Base-by-base conservation (phyloP, 2,888 invertebrate genomes). In the Oasisia sp. region DNA sequence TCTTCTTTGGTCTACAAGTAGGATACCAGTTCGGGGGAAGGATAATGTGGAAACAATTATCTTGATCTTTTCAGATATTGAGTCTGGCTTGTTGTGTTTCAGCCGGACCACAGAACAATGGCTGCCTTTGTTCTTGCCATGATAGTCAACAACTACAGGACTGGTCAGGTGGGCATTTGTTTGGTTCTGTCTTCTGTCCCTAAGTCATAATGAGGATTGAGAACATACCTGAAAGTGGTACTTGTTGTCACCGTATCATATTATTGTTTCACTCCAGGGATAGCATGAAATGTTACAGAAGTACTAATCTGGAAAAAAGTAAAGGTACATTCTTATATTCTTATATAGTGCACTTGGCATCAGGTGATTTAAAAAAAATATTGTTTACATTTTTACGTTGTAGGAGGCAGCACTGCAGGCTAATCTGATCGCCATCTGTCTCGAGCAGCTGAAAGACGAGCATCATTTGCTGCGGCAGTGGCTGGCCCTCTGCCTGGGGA, bases 71-170 rank as follows among this genome's bases (percentile, higher is more conserved):
- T 74, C 38, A 1, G 38, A 38, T 38, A 38, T 38, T 38, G 38
- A 38, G 38, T 38, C 2, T 38, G 38, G 38, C 38, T 74, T 19
- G 74, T 74, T 74, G 27, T 74, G 74, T 94, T 95, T 90, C 94
- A 96, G 96, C 95, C 97, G 93, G 98, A 98, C 94, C 98, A 98
- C 96, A 97, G 99, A 92, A 99, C 99, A 11, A 97, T 99, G 96
- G 98, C 99, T 7, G 99, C 99, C 38, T 99, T 99, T 96, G 98
- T 99, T 32, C 96, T 99, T 94, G 98, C 99, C 0, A 98, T 98
- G 95, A 98, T 99, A 94, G 99, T 99, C 56, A 98, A 98, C 96
- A 98, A 98, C 95, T 98, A 98, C 96, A 97, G 97, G 90, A 97
- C 98, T 45, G 99, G 99, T 0, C 99, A 99, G 97, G 96, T 96